Base-by-base conservation (phyloP, 2,797 vertebrate species). In the Lacerta bilineata region DNA sequence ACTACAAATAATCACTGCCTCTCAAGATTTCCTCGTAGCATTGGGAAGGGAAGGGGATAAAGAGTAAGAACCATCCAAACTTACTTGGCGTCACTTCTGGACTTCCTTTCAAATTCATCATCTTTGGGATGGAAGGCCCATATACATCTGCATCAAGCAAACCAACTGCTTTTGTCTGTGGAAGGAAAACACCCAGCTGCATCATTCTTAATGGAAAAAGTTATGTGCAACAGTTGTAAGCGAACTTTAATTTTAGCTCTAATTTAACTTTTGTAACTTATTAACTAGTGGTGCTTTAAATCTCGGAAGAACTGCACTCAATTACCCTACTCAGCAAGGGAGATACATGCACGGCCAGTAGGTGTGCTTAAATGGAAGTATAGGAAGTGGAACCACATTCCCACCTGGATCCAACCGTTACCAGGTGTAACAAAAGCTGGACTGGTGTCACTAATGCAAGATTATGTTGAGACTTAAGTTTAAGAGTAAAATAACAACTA, bases 21-120 rank as follows among this genome's bases (percentile, higher is more conserved):
- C 36, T 71, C 87, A 84, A 84, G 17, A 88, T 33, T 1, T 75
- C 2, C 55, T 78, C 27, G 39, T 72, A 75, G 69, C 81, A 71
- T 11, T 72, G 36, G 78, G 88, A 69, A 88, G 83, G 13, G 46
- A 23, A 15, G 13, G 33, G 71, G 36, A 39, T 5, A 36, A 59
- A 74, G 33, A 61, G 75, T 71, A 89, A 17, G 27, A 78, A 71
- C 4, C 25, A 33, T 23, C 11, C 5, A 61, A n/a, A 93, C 97
- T 94, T 97, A 99, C 99, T 97, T 90, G 98, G 93, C 85, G 96
- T 98, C 95, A 99, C 96, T 90, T 98, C 98, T 39, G 99, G 99
- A 94, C 96, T 98, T 95, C 99, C 99, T 95, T 97, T 98, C 86
- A 99, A 96, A 95, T 99, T 99, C 99, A 99, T 99, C 97, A 99